Percentiles rank a stretch among this genome's conserved stretches.
These are phyloP conservation scores for Drosophila pseudotalamancana DNA, from an alignment of 2,888 invertebrate species.

Conservation along the genomic window DNA sequence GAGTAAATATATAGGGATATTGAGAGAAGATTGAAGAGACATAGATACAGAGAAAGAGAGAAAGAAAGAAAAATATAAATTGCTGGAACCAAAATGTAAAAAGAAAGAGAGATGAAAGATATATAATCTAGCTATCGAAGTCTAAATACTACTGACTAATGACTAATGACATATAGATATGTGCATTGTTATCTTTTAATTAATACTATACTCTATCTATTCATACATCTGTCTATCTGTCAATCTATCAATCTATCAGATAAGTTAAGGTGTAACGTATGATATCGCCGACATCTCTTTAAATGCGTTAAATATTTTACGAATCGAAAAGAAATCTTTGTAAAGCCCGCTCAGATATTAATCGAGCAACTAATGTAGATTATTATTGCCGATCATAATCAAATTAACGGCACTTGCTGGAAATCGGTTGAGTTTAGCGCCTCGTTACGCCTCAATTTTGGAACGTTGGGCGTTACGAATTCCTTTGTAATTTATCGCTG, in stretches of 20 bases:
- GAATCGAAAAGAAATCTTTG: background rate
- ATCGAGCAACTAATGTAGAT: background rate
- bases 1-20: background rate
- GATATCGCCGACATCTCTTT: too few relatives aligned
- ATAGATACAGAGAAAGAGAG: background rate
- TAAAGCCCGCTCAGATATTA: background rate
- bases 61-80: background rate
- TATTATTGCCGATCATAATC: constrained; percentile 18
- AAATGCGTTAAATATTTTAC: too few relatives aligned
- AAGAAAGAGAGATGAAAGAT: background rate
- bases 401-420: constrained; percentile 32
- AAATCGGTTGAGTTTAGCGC: background rate
- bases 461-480: constrained; percentile 64
- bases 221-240: too few relatives aligned
- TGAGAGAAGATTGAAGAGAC: background rate
- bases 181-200: too few relatives aligned
- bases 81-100: background rate
- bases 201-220: too few relatives aligned
- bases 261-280: too few relatives aligned
- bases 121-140: too few relatives aligned
- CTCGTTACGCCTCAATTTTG: constrained; percentile 49
- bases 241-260: too few relatives aligned
- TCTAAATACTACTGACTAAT: too few relatives aligned
- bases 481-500: constrained; percentile 66
- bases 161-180: too few relatives aligned